Evolutionary conservation across 2,797 vertebrate genomes (phyloP).

Genomic region (Betta splendens): DNA sequence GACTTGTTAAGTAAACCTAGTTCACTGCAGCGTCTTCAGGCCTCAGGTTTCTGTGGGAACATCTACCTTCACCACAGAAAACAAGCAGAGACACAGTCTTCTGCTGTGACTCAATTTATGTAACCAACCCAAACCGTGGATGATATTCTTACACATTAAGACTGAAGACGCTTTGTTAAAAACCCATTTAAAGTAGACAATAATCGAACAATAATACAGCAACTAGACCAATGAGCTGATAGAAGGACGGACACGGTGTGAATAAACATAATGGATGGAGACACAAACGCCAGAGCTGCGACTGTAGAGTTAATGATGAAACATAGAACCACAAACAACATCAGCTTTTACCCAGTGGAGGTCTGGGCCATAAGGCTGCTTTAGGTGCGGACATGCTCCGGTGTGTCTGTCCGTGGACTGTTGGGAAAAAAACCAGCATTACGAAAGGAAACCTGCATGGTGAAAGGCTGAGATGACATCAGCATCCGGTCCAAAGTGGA

Average conservation of each 20-base stretch:
- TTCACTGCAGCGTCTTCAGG: too few species aligned
- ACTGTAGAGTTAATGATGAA: slow-evolving; percentile 65
- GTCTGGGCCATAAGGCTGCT: slow-evolving; percentile 72
- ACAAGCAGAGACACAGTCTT: slow-evolving; percentile 20
- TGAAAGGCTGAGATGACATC: too few species aligned
- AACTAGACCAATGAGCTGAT: slow-evolving; percentile 40
- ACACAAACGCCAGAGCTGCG: slow-evolving; percentile 52
- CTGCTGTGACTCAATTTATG: slow-evolving; percentile 18
- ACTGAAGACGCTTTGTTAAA: slow-evolving; percentile 46
- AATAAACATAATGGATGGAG: slow-evolving; percentile 48
- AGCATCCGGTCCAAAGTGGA: too few species aligned
- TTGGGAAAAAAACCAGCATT: slow-evolving; percentile 71
- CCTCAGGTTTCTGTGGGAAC: slow-evolving; percentile 9
- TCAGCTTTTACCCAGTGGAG: slow-evolving; percentile 75
- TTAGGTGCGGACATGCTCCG: slow-evolving; percentile 73
- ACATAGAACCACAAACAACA: slow-evolving; percentile 56
- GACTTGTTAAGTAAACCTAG: too few species aligned
- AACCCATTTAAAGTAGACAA: slow-evolving; percentile 61
- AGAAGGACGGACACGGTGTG: slow-evolving; percentile 42
- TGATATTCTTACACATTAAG: too few species aligned
- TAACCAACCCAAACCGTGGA: slow-evolving; percentile 42
- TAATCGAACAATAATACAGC: slow-evolving; percentile 38
- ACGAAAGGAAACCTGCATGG: slow-evolving; percentile 43
- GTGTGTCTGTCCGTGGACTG: slow-evolving; percentile 77
- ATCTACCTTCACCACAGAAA: slow-evolving; percentile 19